Evolutionary conservation across 2,888 invertebrate species (phyloP).

Genomic region (Tolmerus cingulatus): DNA sequence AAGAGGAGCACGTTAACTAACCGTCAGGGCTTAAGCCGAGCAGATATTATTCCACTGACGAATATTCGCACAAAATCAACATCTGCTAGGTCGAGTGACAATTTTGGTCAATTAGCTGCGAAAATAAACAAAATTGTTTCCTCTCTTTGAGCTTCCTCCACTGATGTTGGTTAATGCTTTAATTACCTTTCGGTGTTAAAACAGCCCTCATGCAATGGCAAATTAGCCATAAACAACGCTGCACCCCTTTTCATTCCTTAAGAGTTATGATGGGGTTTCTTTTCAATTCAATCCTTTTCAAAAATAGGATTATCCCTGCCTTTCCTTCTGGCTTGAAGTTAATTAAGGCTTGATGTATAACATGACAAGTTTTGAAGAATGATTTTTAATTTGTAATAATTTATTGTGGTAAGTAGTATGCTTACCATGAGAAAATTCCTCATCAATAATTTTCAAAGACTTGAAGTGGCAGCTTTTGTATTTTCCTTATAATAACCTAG

Average conservation of each 20-base stretch:
- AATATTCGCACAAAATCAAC: slow-evolving; percentile 38
- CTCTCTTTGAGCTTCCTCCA: neutral
- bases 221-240: neutral
- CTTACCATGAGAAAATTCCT: neutral
- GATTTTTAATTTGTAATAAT: neutral
- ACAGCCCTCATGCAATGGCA: neutral
- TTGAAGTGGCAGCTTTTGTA: neutral
- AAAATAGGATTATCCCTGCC: neutral
- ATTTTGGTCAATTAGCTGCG: slow-evolving; percentile 45
- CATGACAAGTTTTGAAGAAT: neutral
- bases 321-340: neutral
- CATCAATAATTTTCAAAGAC: neutral
- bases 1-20: slow-evolving; percentile 35
- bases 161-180: neutral
- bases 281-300: neutral
- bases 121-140: slow-evolving; percentile 40
- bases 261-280: neutral
- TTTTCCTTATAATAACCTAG: no score
- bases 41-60: neutral
- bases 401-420: neutral
- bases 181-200: slow-evolving; percentile 11
- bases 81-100: slow-evolving; percentile 44
- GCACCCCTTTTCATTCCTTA: neutral
- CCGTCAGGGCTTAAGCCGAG: neutral
- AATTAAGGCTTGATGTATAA: neutral